These are phyloP conservation scores for Pantherophis vulpinus DNA, from an alignment of 2,797 vertebrate species.

Conservation along the genomic window DNA sequence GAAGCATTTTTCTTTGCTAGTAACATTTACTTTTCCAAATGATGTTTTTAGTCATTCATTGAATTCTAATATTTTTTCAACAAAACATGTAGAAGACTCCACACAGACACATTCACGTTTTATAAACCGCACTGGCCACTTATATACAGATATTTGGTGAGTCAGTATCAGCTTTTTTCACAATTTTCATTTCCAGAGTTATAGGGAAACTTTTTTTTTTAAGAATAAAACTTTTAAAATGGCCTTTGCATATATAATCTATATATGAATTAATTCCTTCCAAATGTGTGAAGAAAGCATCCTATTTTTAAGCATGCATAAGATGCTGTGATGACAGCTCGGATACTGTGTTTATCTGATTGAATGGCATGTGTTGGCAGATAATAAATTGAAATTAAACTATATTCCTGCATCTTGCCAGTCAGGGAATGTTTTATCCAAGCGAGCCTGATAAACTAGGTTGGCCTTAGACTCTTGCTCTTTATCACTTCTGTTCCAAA, in stretches of 20 bases:
- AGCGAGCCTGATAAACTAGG: slow-evolving; percentile 36
- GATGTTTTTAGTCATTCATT: background rate
- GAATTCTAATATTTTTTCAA: slow-evolving; percentile 3
- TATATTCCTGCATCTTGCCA: slow-evolving; percentile 54
- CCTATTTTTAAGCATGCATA: slow-evolving; percentile 64
- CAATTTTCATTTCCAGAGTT: slow-evolving; percentile 33
- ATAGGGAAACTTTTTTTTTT: slow-evolving; percentile 49
- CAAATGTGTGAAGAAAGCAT: slow-evolving; percentile 52
- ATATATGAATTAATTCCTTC: slow-evolving; percentile 59
- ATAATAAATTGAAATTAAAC: slow-evolving; percentile 68
- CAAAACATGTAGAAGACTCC: background rate
- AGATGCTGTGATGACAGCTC: slow-evolving; percentile 64
- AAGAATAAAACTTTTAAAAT: slow-evolving; percentile 44
- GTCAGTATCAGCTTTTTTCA: background rate
- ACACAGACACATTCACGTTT: background rate
- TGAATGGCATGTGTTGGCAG: slow-evolving; percentile 67
- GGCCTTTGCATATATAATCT: slow-evolving; percentile 40
- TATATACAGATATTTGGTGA: background rate
- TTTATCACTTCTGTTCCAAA: slow-evolving; percentile 8
- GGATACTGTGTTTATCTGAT: slow-evolving; percentile 66
- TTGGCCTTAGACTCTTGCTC: slow-evolving; percentile 35
- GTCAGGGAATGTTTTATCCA: slow-evolving; percentile 57
- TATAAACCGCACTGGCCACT: background rate
- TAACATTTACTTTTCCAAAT: background rate
- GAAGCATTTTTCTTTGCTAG: background rate